Evolutionary conservation across 2,797 vertebrate species (phyloP).

Genomic region (Dipus sagitta): DNA sequence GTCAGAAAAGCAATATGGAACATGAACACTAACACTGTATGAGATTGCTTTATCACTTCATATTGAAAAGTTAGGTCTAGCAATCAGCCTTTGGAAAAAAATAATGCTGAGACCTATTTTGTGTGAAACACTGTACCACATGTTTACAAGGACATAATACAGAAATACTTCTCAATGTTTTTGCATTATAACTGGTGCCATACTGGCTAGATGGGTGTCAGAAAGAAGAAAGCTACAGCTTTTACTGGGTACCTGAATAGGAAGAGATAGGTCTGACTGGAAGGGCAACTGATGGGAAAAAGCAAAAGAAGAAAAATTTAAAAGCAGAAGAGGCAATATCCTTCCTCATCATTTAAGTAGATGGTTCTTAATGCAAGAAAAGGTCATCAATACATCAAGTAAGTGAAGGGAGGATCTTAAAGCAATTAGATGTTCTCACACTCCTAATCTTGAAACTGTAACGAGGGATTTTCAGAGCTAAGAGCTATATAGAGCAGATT

Average conservation of each 20-base stretch:
- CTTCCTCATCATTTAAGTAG: background rate
- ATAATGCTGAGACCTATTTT: conserved; percentile 11
- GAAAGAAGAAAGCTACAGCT: background rate
- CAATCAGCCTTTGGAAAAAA: conserved; percentile 41
- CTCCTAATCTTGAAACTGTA: background rate
- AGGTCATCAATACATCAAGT: background rate
- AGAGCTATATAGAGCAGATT: background rate
- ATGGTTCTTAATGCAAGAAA: background rate
- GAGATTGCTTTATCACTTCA: conserved; percentile 46
- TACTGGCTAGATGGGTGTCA: background rate
- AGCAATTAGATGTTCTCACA: background rate
- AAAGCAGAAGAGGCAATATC: background rate
- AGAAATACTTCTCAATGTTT: background rate
- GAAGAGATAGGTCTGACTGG: background rate
- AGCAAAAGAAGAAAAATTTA: background rate
- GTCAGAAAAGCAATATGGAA: conserved; percentile 46
- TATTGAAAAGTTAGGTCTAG: conserved; percentile 50
- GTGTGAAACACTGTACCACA: background rate
- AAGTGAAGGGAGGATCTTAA: background rate
- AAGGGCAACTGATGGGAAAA: background rate
- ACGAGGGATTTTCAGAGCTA: background rate
- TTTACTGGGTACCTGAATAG: background rate
- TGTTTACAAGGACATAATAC: conserved; percentile 17
- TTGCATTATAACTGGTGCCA: background rate
- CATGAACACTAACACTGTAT: conserved; percentile 48